Conservation (phyloP, 1,140 invertebrate genomes). For the Lethocerus indicus region DNA sequence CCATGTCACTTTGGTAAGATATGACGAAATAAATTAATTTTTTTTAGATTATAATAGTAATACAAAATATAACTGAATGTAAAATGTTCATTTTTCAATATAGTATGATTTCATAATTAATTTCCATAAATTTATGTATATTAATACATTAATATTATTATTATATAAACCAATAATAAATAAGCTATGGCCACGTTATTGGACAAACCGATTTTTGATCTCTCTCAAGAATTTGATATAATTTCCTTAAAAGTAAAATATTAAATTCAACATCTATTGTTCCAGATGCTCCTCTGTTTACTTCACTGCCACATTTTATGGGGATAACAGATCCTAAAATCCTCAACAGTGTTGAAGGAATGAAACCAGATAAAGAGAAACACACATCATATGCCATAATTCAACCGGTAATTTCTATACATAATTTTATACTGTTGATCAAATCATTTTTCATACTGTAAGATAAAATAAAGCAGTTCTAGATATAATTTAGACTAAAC, state of each 20-base stretch:
- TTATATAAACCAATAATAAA: slow-evolving; percentile 2
- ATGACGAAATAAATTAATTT: slow-evolving; percentile 7
- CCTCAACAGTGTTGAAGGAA: slow-evolving; percentile 48
- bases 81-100: too few species aligned
- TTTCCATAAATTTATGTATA: background rate
- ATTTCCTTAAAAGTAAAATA: background rate
- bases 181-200: too few species aligned
- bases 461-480: too few species aligned
- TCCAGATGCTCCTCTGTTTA: slow-evolving; percentile 65
- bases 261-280: slow-evolving; percentile 16
- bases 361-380: slow-evolving; percentile 46
- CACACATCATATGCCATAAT: slow-evolving; percentile 71
- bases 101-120: too few species aligned
- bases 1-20: slow-evolving; percentile 65
- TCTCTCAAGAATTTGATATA: too few species aligned
- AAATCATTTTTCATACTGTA: slow-evolving; percentile 3
- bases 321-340: slow-evolving; percentile 53
- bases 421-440: background rate
- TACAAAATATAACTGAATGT: background rate
- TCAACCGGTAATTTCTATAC: slow-evolving; percentile 47
- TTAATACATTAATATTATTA: slow-evolving; percentile 2
- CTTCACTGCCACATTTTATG: slow-evolving; percentile 80
- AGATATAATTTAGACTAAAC: too few species aligned
- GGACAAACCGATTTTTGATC: too few species aligned
- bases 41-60: background rate